Conservation (phyloP, 2,113 vertebrate genomes). For the Galemys pyrenaicus region DNA sequence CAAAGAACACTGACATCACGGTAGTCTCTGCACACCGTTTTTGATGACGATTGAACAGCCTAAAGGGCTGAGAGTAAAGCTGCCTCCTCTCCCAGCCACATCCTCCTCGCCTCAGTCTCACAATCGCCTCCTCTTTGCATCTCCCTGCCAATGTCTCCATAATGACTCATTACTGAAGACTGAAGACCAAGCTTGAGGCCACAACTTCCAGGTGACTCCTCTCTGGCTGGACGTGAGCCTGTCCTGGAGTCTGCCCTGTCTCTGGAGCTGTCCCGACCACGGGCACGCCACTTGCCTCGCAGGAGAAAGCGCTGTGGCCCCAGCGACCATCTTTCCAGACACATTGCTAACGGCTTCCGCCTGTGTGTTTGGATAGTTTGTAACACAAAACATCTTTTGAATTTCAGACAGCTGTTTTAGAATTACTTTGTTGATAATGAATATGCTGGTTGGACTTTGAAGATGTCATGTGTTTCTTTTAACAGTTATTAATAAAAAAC, state of each 20-base stretch:
- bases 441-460: not conserved
- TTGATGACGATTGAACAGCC: not conserved
- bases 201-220: not conserved
- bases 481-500: not conserved
- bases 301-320: rapidly evolving
- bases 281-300: not conserved
- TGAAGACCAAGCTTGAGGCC: not conserved
- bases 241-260: not conserved
- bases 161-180: not conserved
- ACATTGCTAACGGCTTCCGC: not conserved
- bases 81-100: not conserved
- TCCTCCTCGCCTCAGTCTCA: rapidly evolving
- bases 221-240: not conserved
- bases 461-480: not conserved
- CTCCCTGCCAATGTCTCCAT: not conserved
- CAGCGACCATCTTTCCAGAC: not conserved
- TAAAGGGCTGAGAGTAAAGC: not conserved
- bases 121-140: not conserved
- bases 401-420: not conserved
- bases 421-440: not conserved
- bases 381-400: not conserved
- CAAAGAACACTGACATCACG: not conserved
- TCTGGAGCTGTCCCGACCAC: too few species aligned
- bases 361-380: not conserved
- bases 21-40: not conserved